Conservation (phyloP, 2,797 vertebrate genomes). For the Moxostoma hubbsi region DNA sequence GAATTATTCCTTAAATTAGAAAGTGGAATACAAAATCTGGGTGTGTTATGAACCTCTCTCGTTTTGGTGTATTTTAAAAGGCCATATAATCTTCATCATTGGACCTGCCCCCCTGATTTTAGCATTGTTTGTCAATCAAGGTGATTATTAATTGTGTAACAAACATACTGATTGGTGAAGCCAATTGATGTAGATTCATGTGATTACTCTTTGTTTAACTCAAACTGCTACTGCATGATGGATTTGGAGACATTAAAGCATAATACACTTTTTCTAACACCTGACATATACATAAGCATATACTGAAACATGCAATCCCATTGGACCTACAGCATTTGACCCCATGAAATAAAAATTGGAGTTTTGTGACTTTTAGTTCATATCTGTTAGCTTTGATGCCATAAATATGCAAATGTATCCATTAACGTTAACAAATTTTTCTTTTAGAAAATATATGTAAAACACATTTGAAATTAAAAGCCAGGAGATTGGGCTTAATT, state of each 20-base stretch:
- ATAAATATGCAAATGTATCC: too few relatives aligned
- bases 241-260: slow-evolving; percentile 6
- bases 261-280: slow-evolving; percentile 36
- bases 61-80: not conserved
- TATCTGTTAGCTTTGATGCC: too few relatives aligned
- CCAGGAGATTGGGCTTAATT: too few relatives aligned
- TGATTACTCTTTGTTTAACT: slow-evolving; percentile 3
- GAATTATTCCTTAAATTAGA: too few relatives aligned
- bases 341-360: too few relatives aligned
- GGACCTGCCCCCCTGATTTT: slow-evolving; percentile 30
- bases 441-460: too few relatives aligned
- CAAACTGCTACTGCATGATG: slow-evolving; percentile 24
- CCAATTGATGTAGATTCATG: slow-evolving; percentile 15
- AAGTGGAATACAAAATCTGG: too few relatives aligned
- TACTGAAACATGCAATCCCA: slow-evolving; percentile 7
- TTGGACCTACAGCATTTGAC: too few relatives aligned
- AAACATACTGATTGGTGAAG: slow-evolving; percentile 2
- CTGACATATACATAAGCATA: slow-evolving; percentile 13
- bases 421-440: too few relatives aligned
- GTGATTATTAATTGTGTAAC: slow-evolving; percentile 17
- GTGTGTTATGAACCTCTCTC: not conserved
- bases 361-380: too few relatives aligned
- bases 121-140: slow-evolving; percentile 14
- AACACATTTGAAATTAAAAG: too few relatives aligned
- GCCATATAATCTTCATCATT: slow-evolving; percentile 44